Percentiles rank a stretch among this genome's conserved stretches.
Conservation (phyloP, 2,888 invertebrate genomes). For the Drosophila dives region DNA sequence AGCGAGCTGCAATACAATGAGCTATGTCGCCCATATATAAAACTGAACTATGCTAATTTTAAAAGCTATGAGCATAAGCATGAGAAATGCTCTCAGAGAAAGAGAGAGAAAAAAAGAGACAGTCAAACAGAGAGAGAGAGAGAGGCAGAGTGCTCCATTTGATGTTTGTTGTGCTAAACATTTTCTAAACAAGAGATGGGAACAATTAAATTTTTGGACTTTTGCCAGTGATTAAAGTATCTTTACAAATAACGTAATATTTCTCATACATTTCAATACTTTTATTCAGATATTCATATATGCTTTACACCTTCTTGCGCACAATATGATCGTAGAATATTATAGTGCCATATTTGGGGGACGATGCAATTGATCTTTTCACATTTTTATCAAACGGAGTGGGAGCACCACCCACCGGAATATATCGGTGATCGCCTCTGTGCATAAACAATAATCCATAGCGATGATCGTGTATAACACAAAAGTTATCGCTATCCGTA, state of each 20-base stretch:
- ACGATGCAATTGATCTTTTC: conserved; percentile 88
- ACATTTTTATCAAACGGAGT: conserved; percentile 87
- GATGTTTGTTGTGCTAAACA: conserved; percentile 80
- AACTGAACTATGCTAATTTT: conserved; percentile 69
- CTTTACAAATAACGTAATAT: conserved; percentile 26
- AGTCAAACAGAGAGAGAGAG: not conserved
- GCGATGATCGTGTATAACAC: conserved; percentile 90
- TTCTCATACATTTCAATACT: conserved; percentile 3
- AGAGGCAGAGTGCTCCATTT: conserved; percentile 28
- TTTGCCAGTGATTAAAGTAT: conserved; percentile 26
- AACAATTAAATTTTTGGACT: conserved; percentile 17
- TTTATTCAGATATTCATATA: not conserved
- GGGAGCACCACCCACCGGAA: conserved; percentile 89
- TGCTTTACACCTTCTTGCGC: conserved; percentile 86
- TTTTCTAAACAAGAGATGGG: conserved; percentile 77
- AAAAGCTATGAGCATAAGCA: conserved; percentile 43
- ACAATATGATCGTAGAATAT: conserved; percentile 93
- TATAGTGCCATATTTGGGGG: conserved; percentile 89
- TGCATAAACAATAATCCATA: conserved; percentile 92
- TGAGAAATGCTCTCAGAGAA: conserved; percentile 8
- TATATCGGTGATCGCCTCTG: conserved; percentile 90
- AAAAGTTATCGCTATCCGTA: conserved; percentile 92
- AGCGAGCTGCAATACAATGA: conserved; percentile 61
- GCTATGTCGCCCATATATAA: conserved; percentile 41
- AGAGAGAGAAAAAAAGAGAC: not conserved